These are phyloP conservation scores for Podiceps cristatus DNA, from an alignment of 2,113 vertebrate genomes.

Conservation along the genomic window DNA sequence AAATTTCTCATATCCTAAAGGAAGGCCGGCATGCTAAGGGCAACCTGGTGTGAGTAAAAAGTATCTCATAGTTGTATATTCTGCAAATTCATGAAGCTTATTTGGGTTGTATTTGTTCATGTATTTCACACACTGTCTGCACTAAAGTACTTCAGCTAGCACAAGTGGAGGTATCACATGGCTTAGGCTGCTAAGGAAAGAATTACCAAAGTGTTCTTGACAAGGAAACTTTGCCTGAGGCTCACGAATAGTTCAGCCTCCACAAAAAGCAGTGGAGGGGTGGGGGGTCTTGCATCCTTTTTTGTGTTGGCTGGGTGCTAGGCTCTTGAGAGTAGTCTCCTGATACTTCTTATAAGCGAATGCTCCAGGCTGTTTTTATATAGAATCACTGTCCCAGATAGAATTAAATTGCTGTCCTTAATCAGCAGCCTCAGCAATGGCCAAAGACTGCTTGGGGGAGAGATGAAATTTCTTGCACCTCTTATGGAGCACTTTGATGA, in stretches of 20 bases:
- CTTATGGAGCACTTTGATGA: neutral
- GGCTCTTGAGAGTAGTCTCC: neutral
- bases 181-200: neutral
- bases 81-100: neutral
- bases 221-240: neutral
- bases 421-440: neutral
- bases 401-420: neutral
- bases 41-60: neutral
- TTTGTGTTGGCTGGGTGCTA: neutral
- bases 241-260: neutral
- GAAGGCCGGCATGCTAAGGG: neutral
- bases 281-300: neutral
- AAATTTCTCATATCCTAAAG: neutral
- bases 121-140: neutral
- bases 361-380: conserved; percentile 1
- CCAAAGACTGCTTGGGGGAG: neutral
- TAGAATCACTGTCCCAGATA: neutral
- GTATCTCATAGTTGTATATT: neutral
- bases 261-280: neutral
- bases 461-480: neutral
- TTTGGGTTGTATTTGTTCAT: neutral
- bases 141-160: neutral
- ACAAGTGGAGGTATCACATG: neutral
- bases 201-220: neutral
- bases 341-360: neutral